Evolutionary conservation across 2,113 vertebrate species (phyloP).

Genomic region (Scartelaos histophorus): DNA sequence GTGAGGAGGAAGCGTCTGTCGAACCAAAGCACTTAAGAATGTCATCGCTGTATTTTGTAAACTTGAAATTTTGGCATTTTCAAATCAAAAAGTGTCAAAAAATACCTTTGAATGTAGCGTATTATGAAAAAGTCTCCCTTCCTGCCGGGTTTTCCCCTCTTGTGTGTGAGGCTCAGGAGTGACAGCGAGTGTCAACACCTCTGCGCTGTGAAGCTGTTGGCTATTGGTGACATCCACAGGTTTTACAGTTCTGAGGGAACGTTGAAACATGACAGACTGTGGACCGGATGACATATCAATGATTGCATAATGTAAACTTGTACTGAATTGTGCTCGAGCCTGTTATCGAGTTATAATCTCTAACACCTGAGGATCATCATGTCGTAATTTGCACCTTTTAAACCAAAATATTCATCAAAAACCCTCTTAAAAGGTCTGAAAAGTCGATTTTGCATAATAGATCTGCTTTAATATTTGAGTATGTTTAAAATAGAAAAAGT

Average conservation of each 20-base stretch:
- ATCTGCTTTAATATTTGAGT: too few relatives aligned
- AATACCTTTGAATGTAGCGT: neutral
- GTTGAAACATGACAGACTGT: neutral
- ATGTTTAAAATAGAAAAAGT: too few relatives aligned
- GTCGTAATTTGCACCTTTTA: too few relatives aligned
- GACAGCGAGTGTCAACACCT: conserved; percentile 9
- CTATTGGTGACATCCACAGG: neutral
- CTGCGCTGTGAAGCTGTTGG: neutral
- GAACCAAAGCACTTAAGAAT: conserved; percentile 24
- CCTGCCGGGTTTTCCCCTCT: neutral
- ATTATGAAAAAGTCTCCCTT: neutral
- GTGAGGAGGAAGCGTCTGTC: conserved; percentile 71
- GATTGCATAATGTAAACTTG: neutral
- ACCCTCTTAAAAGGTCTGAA: too few relatives aligned
- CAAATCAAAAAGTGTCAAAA: neutral
- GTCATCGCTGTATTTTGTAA: neutral
- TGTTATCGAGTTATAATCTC: too few relatives aligned
- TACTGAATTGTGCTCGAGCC: neutral
- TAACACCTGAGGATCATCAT: too few relatives aligned
- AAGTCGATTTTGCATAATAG: too few relatives aligned
- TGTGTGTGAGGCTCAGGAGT: neutral
- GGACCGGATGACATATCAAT: neutral
- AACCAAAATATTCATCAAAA: too few relatives aligned
- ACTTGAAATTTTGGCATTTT: neutral
- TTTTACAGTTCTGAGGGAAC: neutral